These are phyloP conservation scores for Nowickia ferox DNA, from an alignment of 2,888 invertebrate species.

Conservation along the genomic window DNA sequence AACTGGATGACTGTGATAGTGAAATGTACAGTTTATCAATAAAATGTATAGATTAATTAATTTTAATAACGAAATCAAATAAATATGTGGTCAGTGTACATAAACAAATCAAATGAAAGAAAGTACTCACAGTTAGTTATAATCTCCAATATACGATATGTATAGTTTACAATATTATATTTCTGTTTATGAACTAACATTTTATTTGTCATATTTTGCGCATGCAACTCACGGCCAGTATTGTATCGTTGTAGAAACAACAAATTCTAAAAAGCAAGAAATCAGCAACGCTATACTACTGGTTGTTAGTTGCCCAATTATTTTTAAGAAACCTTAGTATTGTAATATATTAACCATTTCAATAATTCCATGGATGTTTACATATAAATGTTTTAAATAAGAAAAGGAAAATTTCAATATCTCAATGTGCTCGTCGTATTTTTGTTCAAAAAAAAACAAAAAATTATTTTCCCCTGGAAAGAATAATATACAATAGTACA, in stretches of 20 bases:
- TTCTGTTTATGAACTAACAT: slow-evolving; percentile 8
- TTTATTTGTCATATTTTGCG: slow-evolving; percentile 3
- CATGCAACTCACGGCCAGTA: slow-evolving; percentile 11
- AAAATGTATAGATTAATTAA: slow-evolving; percentile 54
- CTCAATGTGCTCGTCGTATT: slow-evolving; percentile 67
- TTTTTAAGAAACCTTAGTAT: slow-evolving; percentile 57
- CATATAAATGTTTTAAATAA: slow-evolving; percentile 55
- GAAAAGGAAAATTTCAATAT: slow-evolving; percentile 57
- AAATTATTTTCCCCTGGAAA: slow-evolving; percentile 22
- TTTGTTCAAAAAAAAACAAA: slow-evolving; percentile 46
- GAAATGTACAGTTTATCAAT: slow-evolving; percentile 75
- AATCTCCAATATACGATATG: neutral
- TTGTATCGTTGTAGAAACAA: slow-evolving; percentile 2
- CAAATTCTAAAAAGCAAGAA: neutral
- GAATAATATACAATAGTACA: slow-evolving; percentile 15
- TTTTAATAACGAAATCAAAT: slow-evolving; percentile 48
- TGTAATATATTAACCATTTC: slow-evolving; percentile 61
- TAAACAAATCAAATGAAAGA: neutral
- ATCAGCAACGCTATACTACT: neutral
- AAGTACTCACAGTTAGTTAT: neutral
- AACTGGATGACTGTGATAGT: slow-evolving; percentile 83
- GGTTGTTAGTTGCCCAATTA: neutral
- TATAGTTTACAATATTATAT: neutral
- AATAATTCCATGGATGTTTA: slow-evolving; percentile 60
- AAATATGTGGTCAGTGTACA: slow-evolving; percentile 16